Evolutionary conservation across 2,888 invertebrate species (phyloP).

Genomic region (Sepiola atlantica): DNA sequence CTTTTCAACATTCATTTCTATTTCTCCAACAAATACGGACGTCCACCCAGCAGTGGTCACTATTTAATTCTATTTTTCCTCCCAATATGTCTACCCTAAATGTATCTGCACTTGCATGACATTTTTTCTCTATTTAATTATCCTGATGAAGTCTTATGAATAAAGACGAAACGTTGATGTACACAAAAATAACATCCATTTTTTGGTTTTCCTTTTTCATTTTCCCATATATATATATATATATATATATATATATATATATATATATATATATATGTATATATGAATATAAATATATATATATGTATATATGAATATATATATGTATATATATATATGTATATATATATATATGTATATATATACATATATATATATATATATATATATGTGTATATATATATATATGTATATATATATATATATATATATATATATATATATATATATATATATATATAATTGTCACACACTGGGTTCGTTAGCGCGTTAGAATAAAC

Average conservation of each 20-base stretch:
- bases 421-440: conserved; percentile 32
- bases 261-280: conserved; percentile 17
- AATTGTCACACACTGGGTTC: too few relatives aligned
- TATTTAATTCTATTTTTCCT: too few relatives aligned
- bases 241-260: conserved; percentile 17
- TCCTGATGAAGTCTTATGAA: too few relatives aligned
- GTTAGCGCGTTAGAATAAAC: not conserved
- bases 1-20: too few relatives aligned
- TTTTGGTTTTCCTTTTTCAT: too few relatives aligned
- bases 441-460: conserved; percentile 32
- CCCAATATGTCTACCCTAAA: too few relatives aligned
- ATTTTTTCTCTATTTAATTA: too few relatives aligned
- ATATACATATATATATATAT: conserved; percentile 17
- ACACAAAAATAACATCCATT: too few relatives aligned
- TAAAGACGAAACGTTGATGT: too few relatives aligned
- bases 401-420: conserved; percentile 3
- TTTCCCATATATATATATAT: conserved; percentile 12
- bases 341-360: not conserved
- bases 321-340: not conserved
- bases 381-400: conserved; percentile 3
- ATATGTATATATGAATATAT: not conserved
- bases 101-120: too few relatives aligned
- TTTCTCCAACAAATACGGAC: too few relatives aligned
- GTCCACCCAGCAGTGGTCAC: too few relatives aligned
- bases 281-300: not conserved